Evolutionary conservation across 2,797 vertebrate genomes (phyloP), one percentile per base, ranked within the genome.

Genomic region (Apogon hyalosoma): DNA sequence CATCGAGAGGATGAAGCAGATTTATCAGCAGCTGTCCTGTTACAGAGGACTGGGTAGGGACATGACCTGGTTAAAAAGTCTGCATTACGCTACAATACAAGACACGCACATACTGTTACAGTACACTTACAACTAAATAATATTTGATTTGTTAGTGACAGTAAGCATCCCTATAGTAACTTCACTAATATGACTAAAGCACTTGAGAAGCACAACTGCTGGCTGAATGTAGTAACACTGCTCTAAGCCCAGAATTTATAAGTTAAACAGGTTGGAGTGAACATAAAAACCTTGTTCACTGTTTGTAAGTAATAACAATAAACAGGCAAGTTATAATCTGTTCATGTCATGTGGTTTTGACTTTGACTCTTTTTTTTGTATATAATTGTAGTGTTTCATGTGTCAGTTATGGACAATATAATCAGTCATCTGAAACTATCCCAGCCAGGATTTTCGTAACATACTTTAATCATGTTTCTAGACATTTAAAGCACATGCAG

Each of bases 1-100:
- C 85, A 95, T 98, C 2, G 97, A 99, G 81, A 94, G 96, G 52
- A 97, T 99, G 96, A 98, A 97, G 84, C 97, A 97, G 87, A 97
- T 99, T 78, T 98, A 98, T 86, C 96, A 98, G 86, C 96, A 97
- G 81, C 95, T 98, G 42, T 97, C 97, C 43, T 91, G 95, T 85
- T 97, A 97, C 80, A 94, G 95, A 88, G 97, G 97, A 79, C 93
- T 97, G 3, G 95, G 97, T 98, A 92, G 70, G 94, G 3, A 73
- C 48, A 39, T 2, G 6, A 51, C 21, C 15, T 18, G 21, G 1
- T 62, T 16, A 11, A 36, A 8, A 1, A 28, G 24, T 28, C 24
- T 3, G 5, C 24, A 28, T 14, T 38, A 6, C 7, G n/a, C 14
- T 40, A n/a, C 13, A 49, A 31, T 21, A 48, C n/a, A 43, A 31